Percentiles rank a stretch among this genome's conserved stretches.
These are phyloP conservation scores for Perizoma affinitatum DNA, from an alignment of 2,888 invertebrate species.

Conservation along the genomic window DNA sequence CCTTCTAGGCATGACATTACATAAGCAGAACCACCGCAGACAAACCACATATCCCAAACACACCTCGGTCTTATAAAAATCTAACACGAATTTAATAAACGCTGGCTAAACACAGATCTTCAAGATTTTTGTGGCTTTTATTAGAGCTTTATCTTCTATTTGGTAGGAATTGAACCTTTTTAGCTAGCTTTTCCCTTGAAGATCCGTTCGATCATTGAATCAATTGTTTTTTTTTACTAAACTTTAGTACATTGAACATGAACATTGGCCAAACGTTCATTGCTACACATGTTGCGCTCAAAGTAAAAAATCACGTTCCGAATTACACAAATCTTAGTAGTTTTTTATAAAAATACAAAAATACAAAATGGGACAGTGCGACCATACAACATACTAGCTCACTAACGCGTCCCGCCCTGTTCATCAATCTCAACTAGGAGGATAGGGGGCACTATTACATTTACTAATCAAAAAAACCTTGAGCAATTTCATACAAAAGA, in stretches of 20 bases:
- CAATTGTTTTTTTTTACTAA: slow-evolving; percentile 30
- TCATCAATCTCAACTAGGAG: slow-evolving; percentile 60
- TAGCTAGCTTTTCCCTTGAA: slow-evolving; percentile 46
- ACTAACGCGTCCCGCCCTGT: slow-evolving; percentile 71
- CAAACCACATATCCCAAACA: slow-evolving; percentile 80
- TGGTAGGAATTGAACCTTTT: slow-evolving; percentile 4
- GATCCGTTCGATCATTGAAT: slow-evolving; percentile 43
- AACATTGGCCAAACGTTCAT: slow-evolving; percentile 54
- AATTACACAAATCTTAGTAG: slow-evolving; percentile 76
- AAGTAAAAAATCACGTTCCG: slow-evolving; percentile 77
- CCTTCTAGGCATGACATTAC: slow-evolving; percentile 49
- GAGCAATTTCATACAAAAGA: slow-evolving; percentile 77
- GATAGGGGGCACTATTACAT: slow-evolving; percentile 72
- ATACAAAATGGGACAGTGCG: slow-evolving; percentile 84
- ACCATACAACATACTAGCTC: slow-evolving; percentile 61
- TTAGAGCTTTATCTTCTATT: no score
- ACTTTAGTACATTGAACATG: no score
- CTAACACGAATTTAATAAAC: slow-evolving; percentile 70
- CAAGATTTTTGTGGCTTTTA: slow-evolving; percentile 38
- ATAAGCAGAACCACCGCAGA: slow-evolving; percentile 55
- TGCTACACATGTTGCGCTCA: slow-evolving; percentile 73
- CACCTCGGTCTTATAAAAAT: slow-evolving; percentile 67
- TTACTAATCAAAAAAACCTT: slow-evolving; percentile 62
- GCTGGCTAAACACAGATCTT: slow-evolving; percentile 58
- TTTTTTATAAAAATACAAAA: slow-evolving; percentile 84